Evolutionary conservation across 2,113 vertebrate species (phyloP).

Genomic region (Apodemus speciosus): DNA sequence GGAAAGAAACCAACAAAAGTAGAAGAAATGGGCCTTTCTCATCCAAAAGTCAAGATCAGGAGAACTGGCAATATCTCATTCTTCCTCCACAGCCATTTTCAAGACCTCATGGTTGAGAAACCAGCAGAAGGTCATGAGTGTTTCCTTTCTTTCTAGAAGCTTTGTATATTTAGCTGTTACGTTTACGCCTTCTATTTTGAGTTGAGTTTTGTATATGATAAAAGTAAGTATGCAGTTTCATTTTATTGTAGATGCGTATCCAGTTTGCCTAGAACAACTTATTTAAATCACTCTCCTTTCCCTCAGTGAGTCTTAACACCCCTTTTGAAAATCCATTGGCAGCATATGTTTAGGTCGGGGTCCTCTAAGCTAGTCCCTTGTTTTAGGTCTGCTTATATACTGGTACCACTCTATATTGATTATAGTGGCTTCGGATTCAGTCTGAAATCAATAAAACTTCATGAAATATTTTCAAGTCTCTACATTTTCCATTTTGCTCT

Average conservation of each 20-base stretch:
- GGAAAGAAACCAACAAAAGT: background rate
- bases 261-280: background rate
- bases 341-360: background rate
- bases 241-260: background rate
- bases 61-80: background rate
- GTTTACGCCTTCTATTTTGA: background rate
- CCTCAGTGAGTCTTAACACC: background rate
- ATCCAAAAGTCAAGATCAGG: background rate
- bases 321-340: background rate
- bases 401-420: background rate
- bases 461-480: background rate
- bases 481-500: background rate
- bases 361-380: background rate
- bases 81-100: background rate
- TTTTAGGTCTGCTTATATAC: background rate
- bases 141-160: background rate
- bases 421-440: background rate
- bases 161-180: background rate
- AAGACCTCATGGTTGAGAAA: background rate
- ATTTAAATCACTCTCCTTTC: background rate
- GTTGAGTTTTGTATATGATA: background rate
- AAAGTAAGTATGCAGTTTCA: background rate
- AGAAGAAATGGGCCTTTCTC: background rate
- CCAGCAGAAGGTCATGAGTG: background rate
- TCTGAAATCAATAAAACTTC: background rate